Evolutionary conservation across 2,113 vertebrate genomes (phyloP).

Genomic region (Scomber scombrus): DNA sequence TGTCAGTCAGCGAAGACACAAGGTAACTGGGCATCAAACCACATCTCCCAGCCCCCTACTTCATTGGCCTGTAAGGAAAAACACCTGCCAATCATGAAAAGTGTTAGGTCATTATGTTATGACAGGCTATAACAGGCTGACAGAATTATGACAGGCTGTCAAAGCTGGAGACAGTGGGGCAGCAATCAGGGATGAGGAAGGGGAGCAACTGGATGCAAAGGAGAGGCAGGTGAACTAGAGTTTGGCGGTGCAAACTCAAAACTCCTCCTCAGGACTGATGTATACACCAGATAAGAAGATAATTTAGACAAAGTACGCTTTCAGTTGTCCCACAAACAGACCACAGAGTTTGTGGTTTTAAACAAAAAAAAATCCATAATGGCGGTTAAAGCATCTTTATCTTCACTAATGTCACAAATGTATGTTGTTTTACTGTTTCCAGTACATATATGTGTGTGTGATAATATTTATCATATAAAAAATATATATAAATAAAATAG

Average conservation of each 20-base stretch:
- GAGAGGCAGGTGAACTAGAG: slow-evolving; percentile 19
- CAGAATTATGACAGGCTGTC: slow-evolving; percentile 76
- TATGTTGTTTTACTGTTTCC: too few relatives aligned
- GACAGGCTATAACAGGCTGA: slow-evolving; percentile 68
- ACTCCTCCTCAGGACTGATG: slow-evolving; percentile 13
- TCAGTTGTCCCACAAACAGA: background rate
- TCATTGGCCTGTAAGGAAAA: slow-evolving; percentile 68
- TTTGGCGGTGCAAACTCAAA: slow-evolving; percentile 45
- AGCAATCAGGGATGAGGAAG: slow-evolving; percentile 43
- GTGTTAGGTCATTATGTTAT: slow-evolving; percentile 81
- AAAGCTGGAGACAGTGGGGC: slow-evolving; percentile 62
- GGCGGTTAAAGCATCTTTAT: too few relatives aligned
- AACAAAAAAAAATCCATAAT: too few relatives aligned
- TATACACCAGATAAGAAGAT: background rate
- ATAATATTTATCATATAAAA: too few relatives aligned
- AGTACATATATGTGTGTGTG: too few relatives aligned
- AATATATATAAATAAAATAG: too few relatives aligned
- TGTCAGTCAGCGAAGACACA: slow-evolving; percentile 69
- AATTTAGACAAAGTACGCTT: background rate
- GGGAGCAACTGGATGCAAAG: slow-evolving; percentile 25
- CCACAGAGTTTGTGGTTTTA: background rate
- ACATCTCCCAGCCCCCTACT: slow-evolving; percentile 36
- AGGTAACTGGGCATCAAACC: slow-evolving; percentile 57
- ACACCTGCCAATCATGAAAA: slow-evolving; percentile 80
- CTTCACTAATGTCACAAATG: too few relatives aligned